Conservation (phyloP, 2,888 invertebrate genomes). For the Euzophera pinguis region DNA sequence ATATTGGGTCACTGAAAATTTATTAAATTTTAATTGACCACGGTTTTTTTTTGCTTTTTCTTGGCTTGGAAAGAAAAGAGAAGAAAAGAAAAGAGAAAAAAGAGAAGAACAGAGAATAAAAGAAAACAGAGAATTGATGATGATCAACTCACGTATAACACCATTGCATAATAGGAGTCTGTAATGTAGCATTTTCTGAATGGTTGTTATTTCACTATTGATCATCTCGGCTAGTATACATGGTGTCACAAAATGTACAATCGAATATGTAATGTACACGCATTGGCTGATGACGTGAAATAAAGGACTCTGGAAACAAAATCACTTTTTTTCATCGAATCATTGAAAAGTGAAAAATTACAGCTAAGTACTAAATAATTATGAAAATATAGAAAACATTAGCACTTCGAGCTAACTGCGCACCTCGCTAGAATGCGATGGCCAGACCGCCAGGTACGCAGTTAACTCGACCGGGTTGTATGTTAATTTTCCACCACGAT, state of each 20-base stretch:
- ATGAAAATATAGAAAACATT: no score
- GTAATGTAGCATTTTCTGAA: not conserved
- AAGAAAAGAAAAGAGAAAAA: no score
- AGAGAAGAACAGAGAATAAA: no score
- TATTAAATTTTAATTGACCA: not conserved
- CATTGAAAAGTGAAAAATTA: not conserved
- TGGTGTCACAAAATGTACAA: not conserved
- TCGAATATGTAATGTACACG: not conserved
- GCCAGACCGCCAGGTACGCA: no score
- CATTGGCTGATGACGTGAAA: not conserved
- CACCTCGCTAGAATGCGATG: no score
- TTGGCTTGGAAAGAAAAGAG: no score
- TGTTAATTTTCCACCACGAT: no score
- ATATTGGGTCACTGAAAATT: conserved; percentile 9
- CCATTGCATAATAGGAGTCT: not conserved
- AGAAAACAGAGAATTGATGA: no score
- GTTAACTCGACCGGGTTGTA: no score
- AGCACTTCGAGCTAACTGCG: no score
- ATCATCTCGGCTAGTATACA: not conserved
- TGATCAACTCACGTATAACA: not conserved
- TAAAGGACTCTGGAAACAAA: not conserved
- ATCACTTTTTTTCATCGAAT: not conserved
- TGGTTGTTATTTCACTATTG: not conserved
- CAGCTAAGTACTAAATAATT: no score
- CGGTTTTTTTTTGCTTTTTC: no score